Evolutionary conservation across 2,113 vertebrate genomes (phyloP), one percentile per base, ranked within the genome.

Genomic region (Ptilonorhynchus violaceus): DNA sequence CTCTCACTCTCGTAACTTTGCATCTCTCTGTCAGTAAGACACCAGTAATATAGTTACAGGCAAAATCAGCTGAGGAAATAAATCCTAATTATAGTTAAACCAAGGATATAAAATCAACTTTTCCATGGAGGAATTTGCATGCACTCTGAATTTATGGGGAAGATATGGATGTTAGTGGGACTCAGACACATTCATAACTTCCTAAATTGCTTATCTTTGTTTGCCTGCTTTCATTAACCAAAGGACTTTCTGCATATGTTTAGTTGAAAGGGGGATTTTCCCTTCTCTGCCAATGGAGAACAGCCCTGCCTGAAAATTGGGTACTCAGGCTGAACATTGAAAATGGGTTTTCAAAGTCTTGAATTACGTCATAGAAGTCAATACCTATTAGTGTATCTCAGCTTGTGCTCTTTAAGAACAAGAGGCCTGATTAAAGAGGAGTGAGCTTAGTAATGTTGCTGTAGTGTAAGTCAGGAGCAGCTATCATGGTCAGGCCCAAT

Each of bases 341-440:
- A 62, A 62, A 74, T 3, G 1, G 16, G 7, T 56, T 83, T 95
- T 62, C 64, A 60, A 83, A 72, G 47, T 70, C 42, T 78, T 55
- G 25, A 89, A 84, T 90, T 79, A 55, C 56, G 88, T 66, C 0
- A 2, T 64, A 72, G 50, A 94, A 85, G 24, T 60, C 83, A 91
- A 70, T 76, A 8, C 44, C 33, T 62, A 53, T 91, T 72, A 90
- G 33, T 52, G 62, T 52, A 60, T 93, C 53, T 89, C 55, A 69
- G 47, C 39, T 70, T 47, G 33, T 82, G 55, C 42, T 70, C 72
- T 87, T 97, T 74, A 86, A 89, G 92, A 96, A 70, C 58, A 88
- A 96, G 60, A 89, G 79, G 49, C 41, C 47, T 94, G 67, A 94
- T 96, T 96, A 96, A 96, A 95, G 47, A 77, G 27, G 49, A 84